Conservation (phyloP, 2,797 vertebrate genomes). For the Miichthys miiuy region DNA sequence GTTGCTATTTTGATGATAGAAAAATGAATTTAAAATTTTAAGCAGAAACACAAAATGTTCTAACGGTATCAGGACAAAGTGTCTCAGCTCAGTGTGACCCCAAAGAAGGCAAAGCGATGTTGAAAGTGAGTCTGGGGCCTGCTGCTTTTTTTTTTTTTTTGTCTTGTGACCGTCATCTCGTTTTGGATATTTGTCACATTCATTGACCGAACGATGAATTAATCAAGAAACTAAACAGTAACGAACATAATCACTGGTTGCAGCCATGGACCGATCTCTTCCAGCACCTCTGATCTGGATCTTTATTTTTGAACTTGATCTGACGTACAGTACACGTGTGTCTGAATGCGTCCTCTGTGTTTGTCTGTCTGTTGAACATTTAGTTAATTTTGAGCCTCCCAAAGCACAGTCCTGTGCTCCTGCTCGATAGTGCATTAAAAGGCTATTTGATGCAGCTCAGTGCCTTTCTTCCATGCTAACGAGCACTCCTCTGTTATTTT, state of each 20-base stretch:
- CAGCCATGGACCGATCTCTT: background rate
- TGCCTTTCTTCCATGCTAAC: slow-evolving; percentile 66
- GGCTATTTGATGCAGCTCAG: slow-evolving; percentile 60
- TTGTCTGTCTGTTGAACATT: slow-evolving; percentile 41
- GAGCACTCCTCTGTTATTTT: slow-evolving; percentile 64
- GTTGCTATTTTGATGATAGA: background rate
- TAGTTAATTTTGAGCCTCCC: slow-evolving; percentile 46
- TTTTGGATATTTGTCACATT: background rate
- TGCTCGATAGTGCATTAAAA: slow-evolving; percentile 68
- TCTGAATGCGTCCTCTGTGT: slow-evolving; percentile 25
- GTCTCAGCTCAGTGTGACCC: too few relatives aligned
- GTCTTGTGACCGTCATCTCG: background rate
- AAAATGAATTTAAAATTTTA: too few relatives aligned
- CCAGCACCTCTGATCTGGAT: background rate
- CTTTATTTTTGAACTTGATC: slow-evolving; percentile 8
- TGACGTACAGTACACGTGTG: slow-evolving; percentile 8
- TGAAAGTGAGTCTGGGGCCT: too few relatives aligned
- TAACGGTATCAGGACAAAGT: too few relatives aligned
- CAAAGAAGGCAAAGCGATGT: too few relatives aligned
- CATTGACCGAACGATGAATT: background rate
- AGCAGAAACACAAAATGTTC: background rate
- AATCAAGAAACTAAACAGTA: background rate
- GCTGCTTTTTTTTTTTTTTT: background rate
- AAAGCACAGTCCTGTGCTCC: slow-evolving; percentile 44
- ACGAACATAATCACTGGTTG: slow-evolving; percentile 6